Base-by-base conservation (phyloP, 2,797 vertebrate species). In the Periparus ater region DNA sequence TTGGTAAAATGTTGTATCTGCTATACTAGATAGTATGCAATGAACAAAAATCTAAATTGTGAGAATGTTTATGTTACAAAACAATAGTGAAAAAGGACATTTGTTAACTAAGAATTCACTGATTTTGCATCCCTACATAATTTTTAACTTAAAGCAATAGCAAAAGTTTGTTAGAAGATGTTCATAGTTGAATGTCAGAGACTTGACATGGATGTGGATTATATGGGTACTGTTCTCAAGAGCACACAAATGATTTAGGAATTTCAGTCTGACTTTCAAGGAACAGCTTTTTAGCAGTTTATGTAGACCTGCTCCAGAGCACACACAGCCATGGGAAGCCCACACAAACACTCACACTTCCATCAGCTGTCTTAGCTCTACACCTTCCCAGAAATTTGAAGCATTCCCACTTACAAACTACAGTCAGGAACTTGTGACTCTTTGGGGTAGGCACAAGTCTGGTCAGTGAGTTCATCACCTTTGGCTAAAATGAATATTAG, bases 1-100 rank as follows among this genome's bases (percentile, higher is more conserved):
- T 90, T 89, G 63, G 79, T 67, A 86, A 94, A 96, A 82, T 67
- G 60, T 63, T 60, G 23, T 40, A 90, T 87, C 60, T 86, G 90
- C 91, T 85, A 9, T 58, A 65, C 57, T 85, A 83, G 9, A 58
- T 61, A 25, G 10, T 17, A 76, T 14, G 23, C 53, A 78, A 66
- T 76, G 63, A 91, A 89, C 68, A 78, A 91, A 88, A 95, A 91
- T 60, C 71, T 76, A 57, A 91, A 79, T 66, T 17, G 3, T 79
- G 77, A 89, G 90, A 88, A 73, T 25, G 26, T 60, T 90, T 75
- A 34, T 75, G 55, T 82, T 79, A 94, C 76, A 70, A 86, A 89
- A 21, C 62, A 86, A 53, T 11, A 53, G 21, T 38, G 44, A 26
- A 70, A 78, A 81, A 34, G 18, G n/a, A 36, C 22, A 68, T 71